Evolutionary conservation across 2,888 invertebrate genomes (phyloP), one percentile per base, ranked within the genome.

Genomic region (Ametastegia equiseti): DNA sequence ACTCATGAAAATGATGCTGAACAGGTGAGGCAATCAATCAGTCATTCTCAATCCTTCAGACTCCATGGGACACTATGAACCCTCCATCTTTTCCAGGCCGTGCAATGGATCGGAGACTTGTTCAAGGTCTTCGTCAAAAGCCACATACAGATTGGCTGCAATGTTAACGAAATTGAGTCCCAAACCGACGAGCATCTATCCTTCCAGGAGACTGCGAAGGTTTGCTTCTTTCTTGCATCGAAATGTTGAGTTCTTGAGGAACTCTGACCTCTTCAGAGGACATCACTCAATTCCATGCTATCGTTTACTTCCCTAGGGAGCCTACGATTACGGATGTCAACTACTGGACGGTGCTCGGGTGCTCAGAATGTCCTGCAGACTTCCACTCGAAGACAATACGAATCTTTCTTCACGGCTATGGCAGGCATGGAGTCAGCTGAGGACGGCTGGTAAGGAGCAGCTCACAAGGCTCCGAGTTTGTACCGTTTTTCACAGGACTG

Each of bases 251-350:
- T 9, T 19, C 9, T 5, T 0, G 3, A 3, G 0, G n/a, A 13
- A 36, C 19, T n/a, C 9, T n/a, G n/a, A 36, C 1, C 6, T 65
- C 7, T 45, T 15, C 77, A n/a, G 39, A 73, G n/a, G n/a, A n/a
- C n/a, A n/a, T n/a, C n/a, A 63, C 47, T 73, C 5, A 1, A 19
- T 13, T 39, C 11, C n/a, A 23, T 30, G 5, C n/a, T 19, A 80
- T 65, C 30, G 5, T 23, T 50, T 80, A 67, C 50, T 73, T n/a
- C n/a, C n/a, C 60, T 90, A 97, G 96, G 95, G 95, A 77, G 96
- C 96, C 23, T 96, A 95, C 90, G 95, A 96, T 85, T 97, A 97
- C 88, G 97, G 97, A 19, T 95, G 95, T 87, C 96, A 97, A 92
- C 92, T 97, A 83, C 92, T 96, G 73, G 95, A 95, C 86, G 96